Evolutionary conservation across 2,113 vertebrate genomes (phyloP).

Genomic region (Triplophysa siluroides): DNA sequence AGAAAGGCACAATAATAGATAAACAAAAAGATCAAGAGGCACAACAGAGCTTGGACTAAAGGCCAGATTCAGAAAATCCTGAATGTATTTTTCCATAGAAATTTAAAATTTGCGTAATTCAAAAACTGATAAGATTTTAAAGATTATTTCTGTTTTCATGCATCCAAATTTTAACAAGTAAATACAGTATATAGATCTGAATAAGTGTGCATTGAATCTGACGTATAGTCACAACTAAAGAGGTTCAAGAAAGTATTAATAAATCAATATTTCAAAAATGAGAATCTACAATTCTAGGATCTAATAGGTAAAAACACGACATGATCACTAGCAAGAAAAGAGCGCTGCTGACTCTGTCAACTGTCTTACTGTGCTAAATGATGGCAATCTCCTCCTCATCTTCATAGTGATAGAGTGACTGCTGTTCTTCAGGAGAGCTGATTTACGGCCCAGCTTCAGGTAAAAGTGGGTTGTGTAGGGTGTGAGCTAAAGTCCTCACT

Average conservation of each 20-base stretch:
- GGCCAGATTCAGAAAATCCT: constrained; percentile 13
- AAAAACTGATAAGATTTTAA: background rate
- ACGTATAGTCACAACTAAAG: background rate
- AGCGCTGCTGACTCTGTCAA: background rate
- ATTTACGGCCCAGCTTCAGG: constrained; percentile 86
- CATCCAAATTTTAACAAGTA: background rate
- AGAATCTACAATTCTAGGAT: background rate
- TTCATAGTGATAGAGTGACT: constrained; percentile 78
- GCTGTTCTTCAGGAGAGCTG: constrained; percentile 79
- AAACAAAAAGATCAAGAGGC: background rate
- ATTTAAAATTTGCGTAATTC: no score
- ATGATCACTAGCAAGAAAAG: background rate
- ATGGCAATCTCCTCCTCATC: constrained; percentile 57
- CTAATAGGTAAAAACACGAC: background rate
- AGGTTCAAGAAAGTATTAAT: constrained; percentile 8
- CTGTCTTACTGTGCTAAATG: constrained; percentile 33
- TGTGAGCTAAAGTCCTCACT: constrained; percentile 97
- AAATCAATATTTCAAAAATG: background rate
- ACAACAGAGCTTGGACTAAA: constrained; percentile 14
- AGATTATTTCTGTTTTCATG: background rate
- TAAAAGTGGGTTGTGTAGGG: constrained; percentile 94
- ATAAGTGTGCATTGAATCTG: background rate
- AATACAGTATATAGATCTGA: background rate
- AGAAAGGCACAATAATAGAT: constrained; percentile 1
- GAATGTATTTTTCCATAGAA: background rate